Evolutionary conservation across 1,140 invertebrate genomes (phyloP), one percentile per base, ranked within the genome.

Genomic region (Heliothis subflexa): DNA sequence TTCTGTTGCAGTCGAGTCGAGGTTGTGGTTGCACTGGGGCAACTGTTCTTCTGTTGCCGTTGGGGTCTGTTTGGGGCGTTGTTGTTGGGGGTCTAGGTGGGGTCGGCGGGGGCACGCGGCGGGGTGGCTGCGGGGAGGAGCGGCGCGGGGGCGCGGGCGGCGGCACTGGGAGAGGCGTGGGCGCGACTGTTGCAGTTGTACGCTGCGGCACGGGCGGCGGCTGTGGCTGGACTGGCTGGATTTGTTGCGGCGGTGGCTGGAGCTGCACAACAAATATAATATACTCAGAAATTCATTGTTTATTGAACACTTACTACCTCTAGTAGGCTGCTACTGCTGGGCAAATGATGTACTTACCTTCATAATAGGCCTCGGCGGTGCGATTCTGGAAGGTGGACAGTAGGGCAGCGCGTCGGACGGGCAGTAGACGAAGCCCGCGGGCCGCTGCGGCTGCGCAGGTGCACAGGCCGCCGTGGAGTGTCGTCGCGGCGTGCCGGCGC

Each of bases 401-500:
- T 95, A 95, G 7, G 73, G 73, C 49, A 76, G 61, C 10, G 95
- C 94, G 77, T 95, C 94, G 2, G 94, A 94, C 1, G 94, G 94
- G 81, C 93, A 94, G 86, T 94, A 94, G 47, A 94, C 92, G 84
- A 94, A 94, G 81, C 93, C 92, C 13, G 88, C 80, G 9, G 90
- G 88, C 3, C 89, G 77, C 33, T 81, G 83, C 0, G 92, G 89
- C 61, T 89, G 89, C 11, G 86, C 83, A 1, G 90, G 88, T 13
- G 89, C 91, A 64, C 93, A 94, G 10, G 93, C 91, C 10, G 93
- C 93, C 4, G 91, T 93, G n/a, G 91, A 94, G 87, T 93, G 92
- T 14, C 91, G 84, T n/a, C 92, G 91, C 12, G 91, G 94, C 3
- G 90, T 86, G 55, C 89, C 89, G 13, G 79, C 80, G 75, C 83